Evolutionary conservation across 2,888 invertebrate species (phyloP).

Genomic region (Hirtodrosophila alboralis): DNA sequence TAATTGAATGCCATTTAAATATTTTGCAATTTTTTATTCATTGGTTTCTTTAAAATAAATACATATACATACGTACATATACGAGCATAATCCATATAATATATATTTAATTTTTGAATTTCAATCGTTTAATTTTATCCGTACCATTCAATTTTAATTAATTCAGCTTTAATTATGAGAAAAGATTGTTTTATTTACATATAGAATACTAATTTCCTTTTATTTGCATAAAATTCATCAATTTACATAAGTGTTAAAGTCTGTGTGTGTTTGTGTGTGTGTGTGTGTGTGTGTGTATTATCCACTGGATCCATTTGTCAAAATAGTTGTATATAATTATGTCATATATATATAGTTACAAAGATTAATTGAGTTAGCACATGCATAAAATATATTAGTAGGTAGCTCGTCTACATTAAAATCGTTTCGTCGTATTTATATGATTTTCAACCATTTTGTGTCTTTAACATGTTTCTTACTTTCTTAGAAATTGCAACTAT

Average conservation of each 20-base stretch:
- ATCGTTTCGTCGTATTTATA: conserved; percentile 57
- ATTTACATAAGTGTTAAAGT: conserved; percentile 51
- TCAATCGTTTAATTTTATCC: conserved; percentile 31
- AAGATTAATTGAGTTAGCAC: conserved; percentile 30
- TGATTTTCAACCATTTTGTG: conserved; percentile 66
- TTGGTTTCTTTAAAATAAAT: conserved; percentile 54
- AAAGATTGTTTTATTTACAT: conserved; percentile 52
- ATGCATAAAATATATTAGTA: conserved; percentile 32
- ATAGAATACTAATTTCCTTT: conserved; percentile 38
- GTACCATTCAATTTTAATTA: conserved; percentile 9
- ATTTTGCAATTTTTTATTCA: conserved; percentile 53
- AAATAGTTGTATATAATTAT: conserved; percentile 29
- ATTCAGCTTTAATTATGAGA: conserved; percentile 35
- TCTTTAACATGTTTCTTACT: conserved; percentile 25
- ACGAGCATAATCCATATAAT: conserved; percentile 42
- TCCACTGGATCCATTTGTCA: conserved; percentile 41
- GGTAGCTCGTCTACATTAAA: conserved; percentile 57
- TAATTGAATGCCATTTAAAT: conserved; percentile 66
- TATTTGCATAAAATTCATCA: conserved; percentile 34
- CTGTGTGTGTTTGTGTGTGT: conserved; percentile 18
- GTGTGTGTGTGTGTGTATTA: conserved; percentile 20
- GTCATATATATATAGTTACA: conserved; percentile 27
- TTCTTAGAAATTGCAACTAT: conserved; percentile 24
- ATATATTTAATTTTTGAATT: conserved; percentile 56
- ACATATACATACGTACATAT: conserved; percentile 54